Percentiles rank a stretch among this genome's conserved stretches.
These are phyloP conservation scores for Atractosteus spatula DNA, from an alignment of 2,113 vertebrate genomes.

Conservation along the genomic window DNA sequence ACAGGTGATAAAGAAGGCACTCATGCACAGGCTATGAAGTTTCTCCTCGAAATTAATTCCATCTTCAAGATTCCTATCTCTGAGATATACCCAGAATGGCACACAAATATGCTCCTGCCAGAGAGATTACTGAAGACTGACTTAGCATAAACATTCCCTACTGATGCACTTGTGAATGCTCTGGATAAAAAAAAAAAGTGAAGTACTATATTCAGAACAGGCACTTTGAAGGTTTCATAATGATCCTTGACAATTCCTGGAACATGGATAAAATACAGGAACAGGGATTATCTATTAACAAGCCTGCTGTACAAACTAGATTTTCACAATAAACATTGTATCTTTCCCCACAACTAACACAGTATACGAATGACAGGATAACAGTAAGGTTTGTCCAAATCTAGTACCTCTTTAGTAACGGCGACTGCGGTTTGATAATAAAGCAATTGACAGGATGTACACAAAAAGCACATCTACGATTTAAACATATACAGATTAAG, in stretches of 20 bases:
- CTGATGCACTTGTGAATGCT: slow-evolving; percentile 47
- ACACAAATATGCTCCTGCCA: slow-evolving; percentile 82
- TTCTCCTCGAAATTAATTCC: slow-evolving; percentile 94
- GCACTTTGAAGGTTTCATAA: slow-evolving; percentile 14
- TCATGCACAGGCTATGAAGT: slow-evolving; percentile 87
- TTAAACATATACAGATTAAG: neutral
- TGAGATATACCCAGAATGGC: slow-evolving; percentile 88
- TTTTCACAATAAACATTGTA: neutral
- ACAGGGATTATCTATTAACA: slow-evolving; percentile 3
- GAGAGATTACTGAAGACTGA: slow-evolving; percentile 82
- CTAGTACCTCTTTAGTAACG: too few species aligned
- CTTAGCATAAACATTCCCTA: slow-evolving; percentile 69
- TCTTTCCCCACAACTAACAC: neutral
- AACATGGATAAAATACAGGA: neutral
- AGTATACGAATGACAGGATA: too few species aligned
- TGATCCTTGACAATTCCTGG: slow-evolving; percentile 4
- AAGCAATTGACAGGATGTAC: too few species aligned
- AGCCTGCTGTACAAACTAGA: neutral
- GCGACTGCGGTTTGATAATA: too few species aligned
- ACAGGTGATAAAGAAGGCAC: slow-evolving; percentile 89
- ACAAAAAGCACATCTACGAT: neutral
- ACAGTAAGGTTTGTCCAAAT: too few species aligned
- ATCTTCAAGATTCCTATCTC: slow-evolving; percentile 92
- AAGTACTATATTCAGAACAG: slow-evolving; percentile 17
- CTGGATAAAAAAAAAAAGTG: slow-evolving; percentile 15